These are phyloP conservation scores for Agriopis marginaria DNA, from an alignment of 2,888 invertebrate genomes.

Conservation along the genomic window DNA sequence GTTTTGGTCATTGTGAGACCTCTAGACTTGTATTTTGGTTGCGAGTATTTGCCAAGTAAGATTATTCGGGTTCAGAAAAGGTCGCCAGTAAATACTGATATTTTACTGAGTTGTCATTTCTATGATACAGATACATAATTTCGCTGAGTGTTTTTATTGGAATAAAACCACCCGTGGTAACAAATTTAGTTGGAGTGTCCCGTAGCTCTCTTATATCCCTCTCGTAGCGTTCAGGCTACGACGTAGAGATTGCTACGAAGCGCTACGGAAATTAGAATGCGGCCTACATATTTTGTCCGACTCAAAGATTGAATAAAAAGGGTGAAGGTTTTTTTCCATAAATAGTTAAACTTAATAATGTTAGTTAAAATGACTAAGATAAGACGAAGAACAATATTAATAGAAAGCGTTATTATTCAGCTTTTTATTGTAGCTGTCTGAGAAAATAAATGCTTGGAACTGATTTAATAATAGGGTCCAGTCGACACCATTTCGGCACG, in stretches of 20 bases:
- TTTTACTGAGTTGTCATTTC: background rate
- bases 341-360: too few relatives aligned
- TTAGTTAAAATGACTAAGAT: too few relatives aligned
- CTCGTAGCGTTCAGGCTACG: constrained; percentile 47
- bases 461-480: too few relatives aligned
- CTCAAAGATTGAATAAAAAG: too few relatives aligned
- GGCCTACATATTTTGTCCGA: constrained; percentile 21
- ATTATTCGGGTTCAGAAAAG: constrained; percentile 1
- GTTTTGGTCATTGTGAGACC: constrained; percentile 1
- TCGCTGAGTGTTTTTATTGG: constrained; percentile 8
- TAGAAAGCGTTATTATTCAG: too few relatives aligned
- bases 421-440: too few relatives aligned
- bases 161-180: constrained; percentile 36
- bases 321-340: too few relatives aligned
- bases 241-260: constrained; percentile 44
- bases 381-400: too few relatives aligned
- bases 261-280: constrained; percentile 49
- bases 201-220: constrained; percentile 41
- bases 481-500: too few relatives aligned
- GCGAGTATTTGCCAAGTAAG: background rate
- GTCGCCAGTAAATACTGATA: background rate
- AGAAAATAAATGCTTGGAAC: too few relatives aligned
- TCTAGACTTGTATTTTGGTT: constrained; percentile 1
- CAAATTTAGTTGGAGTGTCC: constrained; percentile 50
- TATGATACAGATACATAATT: background rate